These are phyloP conservation scores for Vicugna pacos DNA, from an alignment of 2,113 vertebrate genomes.

Conservation along the genomic window DNA sequence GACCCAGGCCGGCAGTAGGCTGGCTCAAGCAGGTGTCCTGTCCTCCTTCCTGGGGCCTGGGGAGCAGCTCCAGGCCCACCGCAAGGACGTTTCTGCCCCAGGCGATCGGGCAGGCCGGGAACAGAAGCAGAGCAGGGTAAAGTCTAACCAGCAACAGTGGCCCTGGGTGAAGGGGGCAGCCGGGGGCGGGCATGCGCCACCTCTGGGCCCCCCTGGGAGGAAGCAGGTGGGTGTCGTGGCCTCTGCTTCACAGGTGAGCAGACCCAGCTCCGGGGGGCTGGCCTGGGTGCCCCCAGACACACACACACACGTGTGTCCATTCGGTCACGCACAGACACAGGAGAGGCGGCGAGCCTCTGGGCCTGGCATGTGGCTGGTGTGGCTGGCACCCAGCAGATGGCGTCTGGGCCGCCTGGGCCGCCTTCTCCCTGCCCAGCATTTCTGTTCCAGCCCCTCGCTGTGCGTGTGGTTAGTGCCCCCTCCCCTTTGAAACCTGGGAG, in stretches of 20 bases:
- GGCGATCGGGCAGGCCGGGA: neutral
- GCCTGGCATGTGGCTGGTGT: neutral
- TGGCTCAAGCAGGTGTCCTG: neutral
- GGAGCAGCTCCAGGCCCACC: neutral
- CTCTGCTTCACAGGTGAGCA: neutral
- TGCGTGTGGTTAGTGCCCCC: neutral
- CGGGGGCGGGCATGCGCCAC: too few species aligned
- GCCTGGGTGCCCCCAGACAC: neutral
- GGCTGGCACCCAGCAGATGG: neutral
- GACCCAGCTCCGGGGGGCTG: neutral
- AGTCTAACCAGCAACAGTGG: neutral
- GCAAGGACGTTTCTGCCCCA: neutral
- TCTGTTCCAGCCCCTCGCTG: neutral
- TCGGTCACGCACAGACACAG: accelerated
- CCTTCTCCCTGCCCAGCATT: neutral
- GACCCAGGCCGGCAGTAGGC: neutral
- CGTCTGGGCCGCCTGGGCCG: accelerated
- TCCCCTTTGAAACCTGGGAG: neutral
- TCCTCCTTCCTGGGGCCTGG: neutral
- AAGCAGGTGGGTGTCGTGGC: accelerated
- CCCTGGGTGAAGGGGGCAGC: neutral
- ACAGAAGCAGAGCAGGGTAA: neutral
- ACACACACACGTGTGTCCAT: accelerated
- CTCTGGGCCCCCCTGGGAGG: neutral
- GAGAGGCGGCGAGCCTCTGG: neutral